Evolutionary conservation across 2,888 invertebrate species (phyloP).

Genomic region (Rhimphoctona megacephalus): DNA sequence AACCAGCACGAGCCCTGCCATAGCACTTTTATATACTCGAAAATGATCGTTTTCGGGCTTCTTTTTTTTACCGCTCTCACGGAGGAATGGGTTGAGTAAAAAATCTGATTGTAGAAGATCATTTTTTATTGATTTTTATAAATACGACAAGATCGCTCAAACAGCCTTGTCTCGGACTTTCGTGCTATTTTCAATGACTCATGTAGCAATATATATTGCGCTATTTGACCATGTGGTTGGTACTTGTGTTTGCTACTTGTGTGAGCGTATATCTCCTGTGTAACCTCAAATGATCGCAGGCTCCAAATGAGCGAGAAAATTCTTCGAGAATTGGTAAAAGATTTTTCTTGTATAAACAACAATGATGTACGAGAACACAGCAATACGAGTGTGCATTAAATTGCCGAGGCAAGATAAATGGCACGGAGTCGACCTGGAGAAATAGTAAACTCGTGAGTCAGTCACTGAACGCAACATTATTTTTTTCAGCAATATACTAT

Average conservation of each 20-base stretch:
- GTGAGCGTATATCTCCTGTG: not conserved
- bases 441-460: constrained; percentile 26
- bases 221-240: not conserved
- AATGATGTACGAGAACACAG: constrained; percentile 25
- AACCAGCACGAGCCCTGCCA: no score
- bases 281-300: constrained; percentile 8
- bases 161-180: not conserved
- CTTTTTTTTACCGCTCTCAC: no score
- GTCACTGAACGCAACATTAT: constrained; percentile 12
- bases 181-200: not conserved
- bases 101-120: no score
- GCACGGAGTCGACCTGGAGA: not conserved
- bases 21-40: no score
- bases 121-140: no score
- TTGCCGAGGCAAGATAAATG: constrained; percentile 1
- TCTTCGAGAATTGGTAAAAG: constrained; percentile 10
- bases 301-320: constrained; percentile 20
- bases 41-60: no score
- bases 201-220: not conserved
- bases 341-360: constrained; percentile 11
- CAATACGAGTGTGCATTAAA: constrained; percentile 1
- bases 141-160: not conserved
- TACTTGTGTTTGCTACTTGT: not conserved
- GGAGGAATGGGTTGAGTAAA: no score
- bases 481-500: not conserved